Evolutionary conservation across 1,140 invertebrate species (phyloP), one percentile per base, ranked within the genome.

Genomic region (Bombus waltoni): DNA sequence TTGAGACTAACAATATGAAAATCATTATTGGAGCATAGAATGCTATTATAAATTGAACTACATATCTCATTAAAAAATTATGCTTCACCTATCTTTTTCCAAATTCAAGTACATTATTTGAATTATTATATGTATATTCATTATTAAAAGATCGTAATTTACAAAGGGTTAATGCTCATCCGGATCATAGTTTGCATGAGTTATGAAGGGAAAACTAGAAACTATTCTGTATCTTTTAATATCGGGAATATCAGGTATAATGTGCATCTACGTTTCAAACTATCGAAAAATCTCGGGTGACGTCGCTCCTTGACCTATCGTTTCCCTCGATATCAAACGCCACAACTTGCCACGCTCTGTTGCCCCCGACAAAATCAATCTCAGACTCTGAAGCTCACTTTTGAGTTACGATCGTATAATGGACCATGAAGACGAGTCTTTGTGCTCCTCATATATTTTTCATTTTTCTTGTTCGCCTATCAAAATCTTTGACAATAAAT

Each of bases 271-370:
- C 47, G 74, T 83, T 68, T 70, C 57, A 53, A 85, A 85, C 80
- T 65, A 68, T 78, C 65, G 42, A 57, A 42, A 40, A 83, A 83
- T 78, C 87, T 87, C 87, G 80, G 74, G 85, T 86, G 85, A 91
- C 90, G 88, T 91, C 87, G 59, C 87, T 85, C 71, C 87, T 89
- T 87, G 79, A 86, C 90, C 83, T 77, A 75, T 87, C 88, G 81
- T 77, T 77, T 77, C 70, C 32, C n/a, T 44, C 44, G 70, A 66
- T 87, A 89, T 74, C 65, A 89, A 87, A 89, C 68, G 88, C 88
- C 88, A 81, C 71, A 89, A 83, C 85, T 89, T 80, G 75, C 65
- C n/a, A 79, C 83, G 84, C 62, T 42, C 80, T 74, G 44, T 76
- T 89, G 83, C 74, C 84, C 79, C 59, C 79, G 59, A 83, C 44